Base-by-base conservation (phyloP, 1,140 invertebrate genomes). In the Pararge aegeria region DNA sequence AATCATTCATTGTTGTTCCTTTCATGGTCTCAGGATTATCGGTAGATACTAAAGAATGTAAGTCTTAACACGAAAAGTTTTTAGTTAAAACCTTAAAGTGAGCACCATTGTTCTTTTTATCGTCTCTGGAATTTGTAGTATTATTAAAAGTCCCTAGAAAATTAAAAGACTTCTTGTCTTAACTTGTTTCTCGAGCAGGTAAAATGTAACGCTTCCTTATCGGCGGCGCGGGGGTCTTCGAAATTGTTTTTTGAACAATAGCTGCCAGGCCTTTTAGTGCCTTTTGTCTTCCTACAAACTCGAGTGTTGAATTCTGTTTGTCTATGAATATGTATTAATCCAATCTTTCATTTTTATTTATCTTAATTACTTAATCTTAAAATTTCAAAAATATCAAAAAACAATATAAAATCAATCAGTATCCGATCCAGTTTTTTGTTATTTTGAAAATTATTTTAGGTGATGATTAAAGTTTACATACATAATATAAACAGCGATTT, bases 141-240 rank as follows among this genome's bases (percentile, higher is more conserved):
- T 56, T 56, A 62, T 62, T 63, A 53, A 63, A 57, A 46, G 61
- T 38, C 53, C 19, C 10, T n/a, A 50, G 19, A 27, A 19, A 57
- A 63, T 57, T 64, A 61, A 61, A 54, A 64, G 58, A 62, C 48
- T 68, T 68, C 66, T 64, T 68, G 65, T 73, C 65, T 70, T 60
- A 59, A 75, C 64, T 61, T 72, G 73, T 70, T 64, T 56, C 62
- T 53, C 44, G 56, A 51, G 58, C 74, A 77, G 74, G 74, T 77
- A 77, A 65, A 73, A 68, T 48, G 52, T 56, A 56, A 30, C 50
- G 53, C 50, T 50, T 55, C 40, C 53, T 71, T 71, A 68, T 68
- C 69, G 57, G 55, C 57, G 54, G 63, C 54, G 55, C 57, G 54
- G 63, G 66, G 66, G 54, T 54, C 56, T 58, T 57, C 38, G 27